phyloP scores from a whole-genome alignment of 2,888 invertebrate species.

The Eretmocerus hayati region DNA sequence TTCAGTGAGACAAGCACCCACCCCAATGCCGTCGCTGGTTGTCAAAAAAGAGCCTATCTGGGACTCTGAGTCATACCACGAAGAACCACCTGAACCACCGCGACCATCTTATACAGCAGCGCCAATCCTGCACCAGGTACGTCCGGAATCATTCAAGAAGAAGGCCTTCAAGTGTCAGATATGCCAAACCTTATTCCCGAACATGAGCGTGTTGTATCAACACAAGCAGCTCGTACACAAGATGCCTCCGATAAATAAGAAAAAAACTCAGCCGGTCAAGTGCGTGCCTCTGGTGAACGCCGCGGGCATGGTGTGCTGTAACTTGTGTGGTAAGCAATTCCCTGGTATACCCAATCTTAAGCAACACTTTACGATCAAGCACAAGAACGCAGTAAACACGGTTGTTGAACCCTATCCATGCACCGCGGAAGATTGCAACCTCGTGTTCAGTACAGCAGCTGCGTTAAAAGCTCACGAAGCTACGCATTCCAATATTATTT shows the following conservation, averaged over 20 bases:
- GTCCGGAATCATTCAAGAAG: slow-evolving; percentile 16
- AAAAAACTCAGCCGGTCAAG: slow-evolving; percentile 22
- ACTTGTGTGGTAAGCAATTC: slow-evolving; percentile 53
- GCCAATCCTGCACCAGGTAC: background rate
- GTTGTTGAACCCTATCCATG: slow-evolving; percentile 20
- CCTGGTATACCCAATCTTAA: slow-evolving; percentile 52
- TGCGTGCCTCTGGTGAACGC: slow-evolving; percentile 36
- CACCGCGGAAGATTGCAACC: slow-evolving; percentile 32
- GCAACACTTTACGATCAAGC: slow-evolving; percentile 52
- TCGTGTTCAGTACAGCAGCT: slow-evolving; percentile 49
- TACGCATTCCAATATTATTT: slow-evolving; percentile 52
- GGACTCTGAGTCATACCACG: slow-evolving; percentile 3
- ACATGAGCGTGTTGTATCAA: slow-evolving; percentile 56
- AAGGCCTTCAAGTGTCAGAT: slow-evolving; percentile 53
- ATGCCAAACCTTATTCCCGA: slow-evolving; percentile 58
- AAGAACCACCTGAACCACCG: no score
- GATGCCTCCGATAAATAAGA: background rate
- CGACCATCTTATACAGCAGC: background rate
- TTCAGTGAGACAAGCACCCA: no score
- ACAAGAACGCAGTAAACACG: slow-evolving; percentile 43
- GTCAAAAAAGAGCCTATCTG: slow-evolving; percentile 18
- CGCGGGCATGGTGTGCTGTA: slow-evolving; percentile 52
- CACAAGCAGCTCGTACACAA: slow-evolving; percentile 55
- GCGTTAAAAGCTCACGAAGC: slow-evolving; percentile 51
- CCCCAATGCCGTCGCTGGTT: background rate